Evolutionary conservation across 2,888 invertebrate species (phyloP), one percentile per base, ranked within the genome.

Genomic region (Cheilosia impressa): DNA sequence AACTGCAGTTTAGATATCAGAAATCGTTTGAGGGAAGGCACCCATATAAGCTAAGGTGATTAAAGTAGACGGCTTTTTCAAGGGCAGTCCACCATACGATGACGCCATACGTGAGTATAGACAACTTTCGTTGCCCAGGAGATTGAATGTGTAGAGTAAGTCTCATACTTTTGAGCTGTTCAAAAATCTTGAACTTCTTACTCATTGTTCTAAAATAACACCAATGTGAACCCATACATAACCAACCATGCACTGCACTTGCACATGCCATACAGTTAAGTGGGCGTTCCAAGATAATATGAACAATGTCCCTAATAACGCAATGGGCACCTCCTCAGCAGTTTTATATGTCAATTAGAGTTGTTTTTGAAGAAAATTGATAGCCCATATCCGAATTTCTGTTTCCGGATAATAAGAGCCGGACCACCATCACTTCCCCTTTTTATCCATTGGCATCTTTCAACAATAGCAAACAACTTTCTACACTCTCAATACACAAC

Each of bases 251-350:
- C 52, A 31, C 52, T 19, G 27, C 15, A n/a, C n/a, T 47, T 47
- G 38, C 13, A 38, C 17, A 7, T 17, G 9, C 17, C 45, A 31
- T 31, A 57, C 41, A 92, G 92, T 27, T 91, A 97, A 10, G 91
- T 97, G 15, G 95, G 96, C 87, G 93, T 93, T 0, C 95, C 96
- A 0, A 94, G 95, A 15, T 93, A 93, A 0, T 94, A 96, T 90
- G 98, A 98, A 0, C 96, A 96, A 89, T 98, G 98, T 98, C 92
- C 98, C 82, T 96, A 98, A 94, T 93, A 98, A 27, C 98, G 98
- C 93, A 98, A 98, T 93, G 98, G 98, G 87, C 98, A 98, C 91
- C 93, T 98, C 66, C 92, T 98, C 41, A 94, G 97, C 13, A 93
- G 94, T 5, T 98, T 98, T 93, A 94, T 97, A 6, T 94, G 95